These are phyloP conservation scores for Alligator mississippiensis DNA, from an alignment of 2,113 vertebrate species.

Conservation along the genomic window DNA sequence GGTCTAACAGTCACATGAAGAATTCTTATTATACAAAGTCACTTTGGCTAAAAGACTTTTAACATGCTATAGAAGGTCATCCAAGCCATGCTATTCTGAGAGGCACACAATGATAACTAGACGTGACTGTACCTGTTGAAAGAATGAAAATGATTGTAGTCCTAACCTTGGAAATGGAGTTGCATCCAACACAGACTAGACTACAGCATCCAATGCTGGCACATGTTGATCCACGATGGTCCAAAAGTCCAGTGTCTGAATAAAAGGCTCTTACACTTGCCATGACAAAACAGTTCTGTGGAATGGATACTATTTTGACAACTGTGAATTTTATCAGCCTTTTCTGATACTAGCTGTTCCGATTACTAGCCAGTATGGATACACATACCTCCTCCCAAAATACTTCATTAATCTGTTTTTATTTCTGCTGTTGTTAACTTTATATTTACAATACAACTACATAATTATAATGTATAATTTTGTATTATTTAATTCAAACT, in stretches of 20 bases:
- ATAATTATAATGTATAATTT: background rate
- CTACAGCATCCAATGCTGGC: background rate
- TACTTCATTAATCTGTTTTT: background rate
- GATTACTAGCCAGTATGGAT: background rate
- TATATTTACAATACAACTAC: too few relatives aligned
- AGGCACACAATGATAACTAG: background rate
- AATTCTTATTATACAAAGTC: constrained; percentile 51
- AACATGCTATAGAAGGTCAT: background rate
- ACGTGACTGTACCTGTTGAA: background rate
- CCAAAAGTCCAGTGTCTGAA: background rate
- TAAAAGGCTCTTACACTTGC: background rate
- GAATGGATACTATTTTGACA: background rate
- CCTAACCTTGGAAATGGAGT: background rate
- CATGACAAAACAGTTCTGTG: background rate
- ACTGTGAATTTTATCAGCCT: background rate
- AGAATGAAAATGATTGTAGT: background rate
- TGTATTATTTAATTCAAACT: constrained; percentile 46
- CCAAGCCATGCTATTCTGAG: background rate
- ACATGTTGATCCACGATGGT: background rate
- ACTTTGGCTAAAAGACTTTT: constrained; percentile 43
- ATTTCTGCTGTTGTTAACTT: too few relatives aligned
- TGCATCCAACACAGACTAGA: background rate
- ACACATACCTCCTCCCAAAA: background rate
- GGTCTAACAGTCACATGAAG: constrained; percentile 29
- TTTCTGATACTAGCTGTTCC: background rate